phyloP scores from a whole-genome alignment of 1,140 invertebrate species.

The Brachionus koreanus region DNA sequence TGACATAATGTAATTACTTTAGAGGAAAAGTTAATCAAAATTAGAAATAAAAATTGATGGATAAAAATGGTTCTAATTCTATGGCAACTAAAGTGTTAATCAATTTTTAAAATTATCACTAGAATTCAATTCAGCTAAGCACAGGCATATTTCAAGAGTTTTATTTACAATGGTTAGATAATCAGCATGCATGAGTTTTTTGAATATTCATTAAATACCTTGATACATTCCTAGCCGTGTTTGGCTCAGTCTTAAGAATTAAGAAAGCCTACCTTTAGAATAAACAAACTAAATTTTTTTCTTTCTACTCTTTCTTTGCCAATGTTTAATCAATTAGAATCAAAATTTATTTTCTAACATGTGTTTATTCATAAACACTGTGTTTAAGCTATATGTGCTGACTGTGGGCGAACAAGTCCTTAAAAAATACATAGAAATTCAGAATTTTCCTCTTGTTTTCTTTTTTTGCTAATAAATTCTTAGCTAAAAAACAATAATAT shows the following conservation, averaged over 20 bases:
- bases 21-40: background rate
- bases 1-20: background rate
- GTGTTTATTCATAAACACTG: background rate
- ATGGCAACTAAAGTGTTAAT: background rate
- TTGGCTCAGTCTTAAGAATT: background rate
- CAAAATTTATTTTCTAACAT: background rate
- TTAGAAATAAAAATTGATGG: background rate
- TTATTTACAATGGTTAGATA: background rate
- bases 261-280: background rate
- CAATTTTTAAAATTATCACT: background rate
- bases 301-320: background rate
- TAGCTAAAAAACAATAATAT: background rate
- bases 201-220: background rate
- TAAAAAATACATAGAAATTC: background rate
- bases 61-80: background rate
- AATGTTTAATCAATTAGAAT: background rate
- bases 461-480: background rate
- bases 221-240: background rate
- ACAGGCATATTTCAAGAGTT: background rate
- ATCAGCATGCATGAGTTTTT: background rate
- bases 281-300: background rate
- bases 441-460: background rate
- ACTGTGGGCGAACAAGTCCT: background rate
- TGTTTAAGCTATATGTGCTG: background rate
- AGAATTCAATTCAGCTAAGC: background rate